A percentile compares a stretch with the other conserved stretches of the same genome.
Conservation (phyloP, 2,113 vertebrate species). For the Caloenas nicobarica region DNA sequence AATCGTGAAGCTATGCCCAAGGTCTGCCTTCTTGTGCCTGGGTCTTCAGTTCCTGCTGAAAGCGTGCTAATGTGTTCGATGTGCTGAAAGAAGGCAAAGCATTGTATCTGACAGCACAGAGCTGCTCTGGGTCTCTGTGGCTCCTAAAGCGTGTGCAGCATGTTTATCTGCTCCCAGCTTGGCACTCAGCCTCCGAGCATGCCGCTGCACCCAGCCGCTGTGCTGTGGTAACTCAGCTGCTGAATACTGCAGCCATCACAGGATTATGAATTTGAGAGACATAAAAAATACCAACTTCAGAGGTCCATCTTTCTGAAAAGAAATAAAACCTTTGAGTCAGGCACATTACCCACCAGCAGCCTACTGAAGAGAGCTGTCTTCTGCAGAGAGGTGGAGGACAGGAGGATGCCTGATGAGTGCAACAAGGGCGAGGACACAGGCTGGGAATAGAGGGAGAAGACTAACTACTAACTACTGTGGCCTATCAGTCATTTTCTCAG, state of each 20-base stretch:
- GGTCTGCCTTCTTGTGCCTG: neutral
- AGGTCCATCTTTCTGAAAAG: neutral
- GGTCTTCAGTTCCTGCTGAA: neutral
- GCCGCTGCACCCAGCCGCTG: neutral
- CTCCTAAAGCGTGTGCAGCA: neutral
- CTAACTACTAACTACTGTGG: neutral
- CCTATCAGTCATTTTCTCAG: neutral
- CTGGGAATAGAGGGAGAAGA: neutral
- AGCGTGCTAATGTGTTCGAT: neutral
- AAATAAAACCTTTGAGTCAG: slow-evolving; percentile 5
- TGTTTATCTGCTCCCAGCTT: neutral
- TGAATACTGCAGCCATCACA: neutral
- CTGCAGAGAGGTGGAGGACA: neutral
- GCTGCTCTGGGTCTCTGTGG: neutral
- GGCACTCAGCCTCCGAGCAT: neutral
- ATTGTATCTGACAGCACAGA: neutral
- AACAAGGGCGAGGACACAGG: neutral
- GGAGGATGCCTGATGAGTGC: neutral
- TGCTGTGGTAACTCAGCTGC: neutral
- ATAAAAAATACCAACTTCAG: neutral
- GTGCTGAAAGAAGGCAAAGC: neutral
- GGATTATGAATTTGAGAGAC: neutral
- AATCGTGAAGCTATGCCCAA: neutral
- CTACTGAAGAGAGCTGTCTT: neutral
- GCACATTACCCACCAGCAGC: neutral